Evolutionary conservation across 2,888 invertebrate genomes (phyloP), one percentile per base, ranked within the genome.

Genomic region (Eupithecia vulgata): DNA sequence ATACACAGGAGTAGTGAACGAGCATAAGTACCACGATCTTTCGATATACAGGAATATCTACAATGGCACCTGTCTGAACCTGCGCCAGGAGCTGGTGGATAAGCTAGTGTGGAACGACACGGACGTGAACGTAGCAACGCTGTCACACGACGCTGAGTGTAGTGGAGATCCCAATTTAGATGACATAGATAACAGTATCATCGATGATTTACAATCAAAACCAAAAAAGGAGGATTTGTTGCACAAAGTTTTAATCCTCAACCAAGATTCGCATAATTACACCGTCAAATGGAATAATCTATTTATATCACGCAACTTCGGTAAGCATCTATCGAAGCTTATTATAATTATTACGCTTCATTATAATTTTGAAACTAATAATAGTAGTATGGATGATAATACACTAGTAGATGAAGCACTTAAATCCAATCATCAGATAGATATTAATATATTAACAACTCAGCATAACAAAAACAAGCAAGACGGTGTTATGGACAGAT

Each of bases 331-430:
- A 6, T 42, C 73, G 45, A 78, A 83, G 71, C 75, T 90, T 6
- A 90, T 94, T 68, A 78, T 93, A 40, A 90, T 94, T 66, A 79
- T 94, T 15, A 90, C 92, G 25, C 78, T 92, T 67, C 74, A 85
- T 75, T 72, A 17, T 73, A 67, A 76, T 78, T 64, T 71, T 77
- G 45, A 69, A 40, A 40, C 67, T 74, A 67, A 59, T 64, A 77
- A 77, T 61, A 59, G 72, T 21, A 70, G 70, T 34, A 70, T 68
- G 48, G 74, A 85, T 35, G 76, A 74, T 68, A 81, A 83, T 67
- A 72, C 76, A 21, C 84, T 88, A 74, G 42, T 91, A 13, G 82
- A 87, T 57, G 75, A 82, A 21, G 81, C 81, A 8, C 74, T 92
- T 0, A 52, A 80, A 59, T 79, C 79, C 5, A 83, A 84, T 45